Base-by-base conservation (phyloP, 1,140 invertebrate species). In the Diachasmimorpha longicaudata region DNA sequence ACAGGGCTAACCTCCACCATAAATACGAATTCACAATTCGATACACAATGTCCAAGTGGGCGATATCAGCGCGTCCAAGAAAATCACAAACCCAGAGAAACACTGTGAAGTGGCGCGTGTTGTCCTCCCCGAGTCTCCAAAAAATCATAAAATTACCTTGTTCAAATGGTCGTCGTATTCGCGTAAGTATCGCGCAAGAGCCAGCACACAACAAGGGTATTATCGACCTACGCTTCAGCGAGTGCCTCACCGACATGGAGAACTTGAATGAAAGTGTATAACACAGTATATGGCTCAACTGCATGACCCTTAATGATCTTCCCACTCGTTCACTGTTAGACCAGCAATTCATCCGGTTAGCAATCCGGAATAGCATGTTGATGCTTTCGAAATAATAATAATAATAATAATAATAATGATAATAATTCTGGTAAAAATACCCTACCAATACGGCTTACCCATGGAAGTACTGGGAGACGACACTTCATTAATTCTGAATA, bases 301-400 rank as follows among this genome's bases (percentile, higher is more conserved):
- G 31, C 37, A 71, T 72, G 72, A 79, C 75, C 78, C 74, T 79
- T 79, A 79, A 79, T 79, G 78, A 79, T 79, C 78, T 79, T 46
- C 78, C 78, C 78, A 79, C 78, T 75, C 74, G 31, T 1, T 69
- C 16, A 37, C n/a, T 37, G 39, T 68, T 63, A 68, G 13, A 67
- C 58, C 23, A 42, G 58, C 77, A 63, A 78, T 78, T 78, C 73
- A 76, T 76, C 71, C 77, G 74, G 69, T 74, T 76, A n/a, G 68
- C 46, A 68, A 25, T 48, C 14, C 39, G 9, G 19, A 68, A 68
- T 52, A 72, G 44, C 48, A 52, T 19, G 48, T 52, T 52, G 48
- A 52, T 52, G 14, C 16, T n/a, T 19, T 52, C n/a, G 19, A 68
- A 73, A 66, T n/a, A n/a, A n/a, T n/a, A 73, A 66, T 23, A 39